Evolutionary conservation across 2,113 vertebrate species (phyloP), one percentile per base, ranked within the genome.

Genomic region (Orientallactaga bullata): DNA sequence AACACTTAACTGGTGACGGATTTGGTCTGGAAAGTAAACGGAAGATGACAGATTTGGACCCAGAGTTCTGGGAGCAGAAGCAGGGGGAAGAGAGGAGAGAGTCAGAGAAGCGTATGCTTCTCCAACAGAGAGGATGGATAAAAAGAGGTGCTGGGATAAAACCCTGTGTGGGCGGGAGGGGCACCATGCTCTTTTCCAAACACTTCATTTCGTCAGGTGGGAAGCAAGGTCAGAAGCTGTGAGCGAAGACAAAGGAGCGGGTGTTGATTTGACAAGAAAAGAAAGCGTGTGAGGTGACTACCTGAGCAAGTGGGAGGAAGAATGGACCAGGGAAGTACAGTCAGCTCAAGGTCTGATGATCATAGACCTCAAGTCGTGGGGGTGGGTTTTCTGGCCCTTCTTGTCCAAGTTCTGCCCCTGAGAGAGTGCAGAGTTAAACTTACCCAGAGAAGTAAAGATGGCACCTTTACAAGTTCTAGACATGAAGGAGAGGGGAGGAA

Each of bases 211-310:
- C 61, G 28, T 92, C 30, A 90, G 80, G 83, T 55, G 47, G 30
- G 12, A 85, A 92, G 81, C 47, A 47, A 82, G n/a, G 65, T 88
- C 66, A 58, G 58, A 90, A 78, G 79, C 55, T 30, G 51, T 65
- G 81, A 77, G 39, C 24, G 24, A 80, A 21, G 55, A 21, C 69
- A 55, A 32, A 35, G 74, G n/a, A 69, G 47, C 74, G 39, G 30
- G 77, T 65, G 55, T 39, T 77, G 35, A 8, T 71, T 78, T 65
- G 61, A 87, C 77, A 90, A 77, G 78, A 85, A 84, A 90, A 0
- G 9, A 78, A 68, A 81, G 42, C 30, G 18, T 24, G 9, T 20
- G 73, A 81, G 61, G 51, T 73, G 65, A 68, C 92, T 61, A 68
- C 55, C 20, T n/a, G 28, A 4, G 58, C 60, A 9, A 42, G 58